Evolutionary conservation across 1,140 invertebrate genomes (phyloP).

Genomic region (Halictus rubicundus): DNA sequence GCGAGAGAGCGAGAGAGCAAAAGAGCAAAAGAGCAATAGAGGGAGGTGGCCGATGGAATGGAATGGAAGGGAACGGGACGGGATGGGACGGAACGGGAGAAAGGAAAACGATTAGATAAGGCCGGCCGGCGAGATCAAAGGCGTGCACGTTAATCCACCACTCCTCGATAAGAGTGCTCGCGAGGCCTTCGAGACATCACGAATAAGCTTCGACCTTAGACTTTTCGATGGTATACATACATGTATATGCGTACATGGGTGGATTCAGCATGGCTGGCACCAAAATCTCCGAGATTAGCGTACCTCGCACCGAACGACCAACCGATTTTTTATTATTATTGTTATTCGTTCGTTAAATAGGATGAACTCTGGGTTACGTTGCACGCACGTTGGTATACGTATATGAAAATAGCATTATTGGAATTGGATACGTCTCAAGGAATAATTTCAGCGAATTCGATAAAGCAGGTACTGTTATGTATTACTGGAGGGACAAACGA

Average conservation of each 20-base stretch:
- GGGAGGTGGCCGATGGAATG: not conserved
- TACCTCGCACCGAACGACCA: not conserved
- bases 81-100: slow-evolving; percentile 44
- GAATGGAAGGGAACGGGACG: slow-evolving; percentile 28
- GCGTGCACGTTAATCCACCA: slow-evolving; percentile 68
- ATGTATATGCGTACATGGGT: slow-evolving; percentile 10
- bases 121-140: slow-evolving; percentile 63
- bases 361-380: too few relatives aligned
- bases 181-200: slow-evolving; percentile 62
- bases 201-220: slow-evolving; percentile 67
- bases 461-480: too few relatives aligned
- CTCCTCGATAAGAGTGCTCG: slow-evolving; percentile 63
- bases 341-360: too few relatives aligned
- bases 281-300: slow-evolving; percentile 24
- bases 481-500: too few relatives aligned
- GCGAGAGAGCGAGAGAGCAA: slow-evolving; percentile 1
- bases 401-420: too few relatives aligned
- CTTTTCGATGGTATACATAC: slow-evolving; percentile 42
- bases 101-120: slow-evolving; percentile 67
- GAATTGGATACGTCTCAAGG: too few relatives aligned
- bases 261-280: slow-evolving; percentile 55
- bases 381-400: too few relatives aligned
- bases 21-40: slow-evolving; percentile 7
- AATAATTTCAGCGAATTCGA: too few relatives aligned
- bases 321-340: not conserved